A percentile compares a stretch with the other conserved stretches of the same genome.
Evolutionary conservation across 53 echinoderm and acorn worm genomes (phyloP).

Genomic region (Astropecten irregularis): DNA sequence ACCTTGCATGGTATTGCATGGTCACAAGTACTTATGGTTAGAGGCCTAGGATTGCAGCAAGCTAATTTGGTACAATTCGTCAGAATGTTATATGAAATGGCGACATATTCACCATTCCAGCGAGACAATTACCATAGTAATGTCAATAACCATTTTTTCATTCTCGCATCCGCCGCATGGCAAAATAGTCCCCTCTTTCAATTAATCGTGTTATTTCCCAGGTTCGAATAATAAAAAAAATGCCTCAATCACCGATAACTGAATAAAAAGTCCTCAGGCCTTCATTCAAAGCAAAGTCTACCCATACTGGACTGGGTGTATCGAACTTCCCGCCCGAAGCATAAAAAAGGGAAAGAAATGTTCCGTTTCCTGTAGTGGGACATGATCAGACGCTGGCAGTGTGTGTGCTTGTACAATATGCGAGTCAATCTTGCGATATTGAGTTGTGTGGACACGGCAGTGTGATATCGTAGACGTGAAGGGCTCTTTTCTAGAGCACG

Average conservation of each 20-base stretch:
- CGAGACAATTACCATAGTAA: background rate
- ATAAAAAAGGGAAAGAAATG: background rate
- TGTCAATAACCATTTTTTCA: background rate
- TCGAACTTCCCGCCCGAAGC: slow-evolving; percentile 12
- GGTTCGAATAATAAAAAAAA: background rate
- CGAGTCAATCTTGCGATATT: background rate
- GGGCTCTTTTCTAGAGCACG: slow-evolving; percentile 46
- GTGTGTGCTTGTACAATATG: background rate
- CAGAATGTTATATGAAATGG: background rate
- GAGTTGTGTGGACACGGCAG: background rate
- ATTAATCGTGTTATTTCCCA: slow-evolving; percentile 11
- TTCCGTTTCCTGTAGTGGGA: slow-evolving; percentile 23
- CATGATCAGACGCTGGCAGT: slow-evolving; percentile 26
- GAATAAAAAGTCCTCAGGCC: slow-evolving; percentile 30
- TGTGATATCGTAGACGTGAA: slow-evolving; percentile 3
- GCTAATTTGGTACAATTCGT: too few species aligned
- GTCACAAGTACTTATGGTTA: too few species aligned
- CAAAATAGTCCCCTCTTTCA: slow-evolving; percentile 5
- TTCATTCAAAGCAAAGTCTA: background rate
- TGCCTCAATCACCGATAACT: slow-evolving; percentile 7
- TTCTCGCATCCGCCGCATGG: background rate
- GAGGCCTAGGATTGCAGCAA: too few species aligned
- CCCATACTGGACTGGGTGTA: background rate
- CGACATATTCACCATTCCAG: background rate
- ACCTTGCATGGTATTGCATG: too few species aligned